A percentile compares a stretch with the other conserved stretches of the same genome.
Conservation (phyloP, 2,113 vertebrate species). For the Xiphias gladius region DNA sequence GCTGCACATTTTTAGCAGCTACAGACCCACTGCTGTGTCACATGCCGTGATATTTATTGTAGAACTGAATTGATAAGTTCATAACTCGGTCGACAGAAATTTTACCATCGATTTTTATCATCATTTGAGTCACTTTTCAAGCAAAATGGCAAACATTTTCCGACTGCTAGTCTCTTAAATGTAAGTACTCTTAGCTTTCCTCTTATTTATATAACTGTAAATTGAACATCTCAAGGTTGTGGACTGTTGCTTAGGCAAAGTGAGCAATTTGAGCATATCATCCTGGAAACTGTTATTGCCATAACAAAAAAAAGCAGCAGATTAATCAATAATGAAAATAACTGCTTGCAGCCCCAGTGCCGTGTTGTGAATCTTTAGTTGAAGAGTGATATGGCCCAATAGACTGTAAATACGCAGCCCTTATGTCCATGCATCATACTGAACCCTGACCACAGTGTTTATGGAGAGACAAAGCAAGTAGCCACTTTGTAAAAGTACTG, state of each 20-base stretch:
- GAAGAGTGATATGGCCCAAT: not conserved
- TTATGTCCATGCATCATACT: not conserved
- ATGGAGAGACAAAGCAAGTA: not conserved
- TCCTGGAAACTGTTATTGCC: too few relatives aligned
- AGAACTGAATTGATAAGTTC: not conserved
- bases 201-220: not conserved
- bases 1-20: not conserved
- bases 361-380: not conserved
- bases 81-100: not conserved
- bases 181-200: not conserved
- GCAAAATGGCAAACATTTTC: not conserved
- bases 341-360: too few relatives aligned
- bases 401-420: not conserved
- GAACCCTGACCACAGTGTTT: not conserved
- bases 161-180: not conserved
- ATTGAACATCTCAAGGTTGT: not conserved
- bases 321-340: too few relatives aligned
- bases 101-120: not conserved
- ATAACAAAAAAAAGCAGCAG: too few relatives aligned
- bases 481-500: not conserved
- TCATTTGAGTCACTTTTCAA: not conserved
- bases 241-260: too few relatives aligned
- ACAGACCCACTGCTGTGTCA: slow-evolving; percentile 2
- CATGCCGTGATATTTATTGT: not conserved
- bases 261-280: too few relatives aligned